Evolutionary conservation across 1,140 invertebrate species (phyloP).

Genomic region (Battus philenor): DNA sequence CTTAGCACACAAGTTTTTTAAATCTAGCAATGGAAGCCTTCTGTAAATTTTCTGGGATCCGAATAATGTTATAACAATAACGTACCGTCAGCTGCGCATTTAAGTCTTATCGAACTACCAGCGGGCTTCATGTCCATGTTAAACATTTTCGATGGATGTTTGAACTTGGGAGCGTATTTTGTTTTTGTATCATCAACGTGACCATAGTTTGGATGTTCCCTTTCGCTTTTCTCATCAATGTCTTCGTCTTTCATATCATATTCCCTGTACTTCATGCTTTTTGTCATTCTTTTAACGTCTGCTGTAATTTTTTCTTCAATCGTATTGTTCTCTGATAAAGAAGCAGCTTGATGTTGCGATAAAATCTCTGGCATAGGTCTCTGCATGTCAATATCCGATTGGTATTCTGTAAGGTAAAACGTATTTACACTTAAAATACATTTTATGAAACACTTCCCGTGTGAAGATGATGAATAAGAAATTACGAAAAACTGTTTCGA

Average conservation of each 20-base stretch:
- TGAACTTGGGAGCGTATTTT: slow-evolving; percentile 60
- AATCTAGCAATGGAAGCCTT: too few species aligned
- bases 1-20: too few species aligned
- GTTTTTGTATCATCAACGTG: slow-evolving; percentile 52
- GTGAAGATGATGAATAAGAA: not conserved
- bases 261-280: slow-evolving; percentile 38
- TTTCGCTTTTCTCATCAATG: slow-evolving; percentile 55
- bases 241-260: slow-evolving; percentile 55
- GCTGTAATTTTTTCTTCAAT: slow-evolving; percentile 50
- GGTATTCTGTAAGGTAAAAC: slow-evolving; percentile 47
- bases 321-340: slow-evolving; percentile 49
- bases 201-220: slow-evolving; percentile 53
- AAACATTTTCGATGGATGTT: slow-evolving; percentile 63
- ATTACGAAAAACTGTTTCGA: not conserved
- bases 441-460: slow-evolving; percentile 3
- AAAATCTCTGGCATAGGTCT: slow-evolving; percentile 41
- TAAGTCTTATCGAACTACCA: slow-evolving; percentile 62
- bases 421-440: not conserved
- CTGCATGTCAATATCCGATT: slow-evolving; percentile 52
- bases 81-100: slow-evolving; percentile 70
- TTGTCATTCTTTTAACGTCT: slow-evolving; percentile 28
- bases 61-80: too few species aligned
- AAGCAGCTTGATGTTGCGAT: slow-evolving; percentile 42
- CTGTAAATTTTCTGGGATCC: too few species aligned
- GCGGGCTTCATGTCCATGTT: slow-evolving; percentile 67